Conservation (phyloP, 2,797 vertebrate species). For the Bradypodion pumilum region DNA sequence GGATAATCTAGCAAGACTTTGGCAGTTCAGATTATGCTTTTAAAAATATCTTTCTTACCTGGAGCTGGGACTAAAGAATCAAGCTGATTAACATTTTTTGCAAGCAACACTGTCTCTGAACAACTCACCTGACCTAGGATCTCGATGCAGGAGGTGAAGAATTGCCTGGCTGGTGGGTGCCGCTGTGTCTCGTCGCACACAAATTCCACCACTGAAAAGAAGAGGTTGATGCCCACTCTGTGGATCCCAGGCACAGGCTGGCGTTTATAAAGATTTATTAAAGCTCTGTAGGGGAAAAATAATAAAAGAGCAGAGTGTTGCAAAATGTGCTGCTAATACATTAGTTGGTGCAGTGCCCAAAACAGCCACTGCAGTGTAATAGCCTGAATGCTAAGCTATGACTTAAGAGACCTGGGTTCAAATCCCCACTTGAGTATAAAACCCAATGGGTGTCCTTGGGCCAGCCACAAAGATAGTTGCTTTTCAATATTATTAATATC, state of each 20-base stretch:
- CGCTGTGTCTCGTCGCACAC: slow-evolving; percentile 94
- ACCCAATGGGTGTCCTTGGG: too few relatives aligned
- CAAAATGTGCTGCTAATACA: too few relatives aligned
- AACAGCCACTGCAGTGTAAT: too few relatives aligned
- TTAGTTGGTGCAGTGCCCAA: too few relatives aligned
- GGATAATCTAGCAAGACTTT: too few relatives aligned
- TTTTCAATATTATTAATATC: too few relatives aligned
- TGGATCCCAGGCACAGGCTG: slow-evolving; percentile 84
- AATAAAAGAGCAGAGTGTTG: background rate
- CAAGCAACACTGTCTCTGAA: background rate
- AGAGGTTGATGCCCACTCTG: slow-evolving; percentile 89
- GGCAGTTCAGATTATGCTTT: background rate
- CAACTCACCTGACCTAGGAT: slow-evolving; percentile 91
- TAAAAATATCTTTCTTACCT: background rate
- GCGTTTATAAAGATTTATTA: slow-evolving; percentile 91
- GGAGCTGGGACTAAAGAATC: background rate
- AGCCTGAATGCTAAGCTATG: too few relatives aligned
- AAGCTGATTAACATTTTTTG: too few relatives aligned
- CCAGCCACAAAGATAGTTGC: too few relatives aligned
- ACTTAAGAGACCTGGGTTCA: too few relatives aligned
- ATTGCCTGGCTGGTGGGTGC: slow-evolving; percentile 93
- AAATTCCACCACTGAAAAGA: slow-evolving; percentile 90
- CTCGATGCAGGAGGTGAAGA: slow-evolving; percentile 95
- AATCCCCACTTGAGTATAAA: too few relatives aligned
- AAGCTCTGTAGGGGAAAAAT: slow-evolving; percentile 76